Percentiles rank a stretch among this genome's conserved stretches.
Conservation (phyloP, 2,797 vertebrate genomes). For the Cyprinella venusta region DNA sequence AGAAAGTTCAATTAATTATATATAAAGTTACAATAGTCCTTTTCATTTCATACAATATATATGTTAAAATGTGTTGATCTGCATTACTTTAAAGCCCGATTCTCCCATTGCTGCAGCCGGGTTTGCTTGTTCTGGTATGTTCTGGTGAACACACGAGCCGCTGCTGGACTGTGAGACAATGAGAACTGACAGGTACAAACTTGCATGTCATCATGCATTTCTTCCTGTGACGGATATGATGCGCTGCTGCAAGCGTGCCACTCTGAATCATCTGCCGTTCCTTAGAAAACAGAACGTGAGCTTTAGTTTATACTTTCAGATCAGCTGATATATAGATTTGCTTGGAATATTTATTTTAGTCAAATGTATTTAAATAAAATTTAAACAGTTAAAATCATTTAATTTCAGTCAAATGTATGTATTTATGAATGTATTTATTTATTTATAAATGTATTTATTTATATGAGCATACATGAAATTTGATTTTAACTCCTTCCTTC, state of each 20-base stretch:
- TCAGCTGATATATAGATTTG: neutral
- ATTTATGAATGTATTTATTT: no score
- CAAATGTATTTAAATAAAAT: no score
- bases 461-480: neutral
- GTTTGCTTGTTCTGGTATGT: neutral
- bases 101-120: neutral
- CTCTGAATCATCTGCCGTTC: slow-evolving; percentile 24
- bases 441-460: no score
- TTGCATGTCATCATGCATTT: slow-evolving; percentile 55
- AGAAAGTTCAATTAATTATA: neutral
- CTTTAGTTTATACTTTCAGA: neutral
- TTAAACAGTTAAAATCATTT: rapidly evolving
- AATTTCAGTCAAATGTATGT: no score
- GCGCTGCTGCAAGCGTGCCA: slow-evolving; percentile 14
- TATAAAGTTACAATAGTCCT: neutral
- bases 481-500: no score
- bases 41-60: neutral
- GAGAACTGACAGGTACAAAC: slow-evolving; percentile 52
- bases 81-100: neutral
- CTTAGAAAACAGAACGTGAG: slow-evolving; percentile 1
- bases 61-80: neutral
- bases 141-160: slow-evolving; percentile 5
- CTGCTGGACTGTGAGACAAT: slow-evolving; percentile 45
- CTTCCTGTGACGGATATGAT: slow-evolving; percentile 65
- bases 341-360: neutral